A percentile compares a stretch with the other conserved stretches of the same genome.
Conservation (phyloP, 2,113 vertebrate genomes). For the Salvelinus sp. region DNA sequence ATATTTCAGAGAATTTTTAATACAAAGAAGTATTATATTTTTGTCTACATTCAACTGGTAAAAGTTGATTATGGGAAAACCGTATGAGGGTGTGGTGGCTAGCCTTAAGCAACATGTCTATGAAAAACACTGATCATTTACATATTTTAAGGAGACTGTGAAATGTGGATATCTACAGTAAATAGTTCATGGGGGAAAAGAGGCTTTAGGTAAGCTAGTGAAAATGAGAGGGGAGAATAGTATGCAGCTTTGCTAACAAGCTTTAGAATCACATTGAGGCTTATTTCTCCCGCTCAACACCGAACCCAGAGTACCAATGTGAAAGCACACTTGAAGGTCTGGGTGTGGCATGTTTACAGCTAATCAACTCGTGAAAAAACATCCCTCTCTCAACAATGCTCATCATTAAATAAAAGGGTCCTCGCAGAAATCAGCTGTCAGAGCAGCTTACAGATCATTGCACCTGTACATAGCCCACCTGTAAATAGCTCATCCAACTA, state of each 20-base stretch:
- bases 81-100: too few relatives aligned
- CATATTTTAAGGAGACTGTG: background rate
- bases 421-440: background rate
- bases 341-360: background rate
- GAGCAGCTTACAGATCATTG: too few relatives aligned
- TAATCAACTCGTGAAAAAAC: background rate
- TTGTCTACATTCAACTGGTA: too few relatives aligned
- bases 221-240: conserved; percentile 2
- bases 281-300: background rate
- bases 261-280: background rate
- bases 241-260: background rate
- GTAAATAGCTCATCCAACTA: too few relatives aligned
- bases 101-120: too few relatives aligned
- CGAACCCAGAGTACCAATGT: too few relatives aligned
- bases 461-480: too few relatives aligned
- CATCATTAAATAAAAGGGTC: background rate
- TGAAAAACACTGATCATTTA: background rate
- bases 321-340: too few relatives aligned
- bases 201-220: background rate
- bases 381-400: background rate
- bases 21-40: too few relatives aligned
- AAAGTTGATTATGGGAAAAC: too few relatives aligned
- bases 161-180: background rate
- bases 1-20: too few relatives aligned
- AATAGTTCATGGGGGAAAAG: background rate